These are phyloP conservation scores for Trigoniulus corallinus DNA, from an alignment of 1,140 invertebrate genomes.

Conservation along the genomic window DNA sequence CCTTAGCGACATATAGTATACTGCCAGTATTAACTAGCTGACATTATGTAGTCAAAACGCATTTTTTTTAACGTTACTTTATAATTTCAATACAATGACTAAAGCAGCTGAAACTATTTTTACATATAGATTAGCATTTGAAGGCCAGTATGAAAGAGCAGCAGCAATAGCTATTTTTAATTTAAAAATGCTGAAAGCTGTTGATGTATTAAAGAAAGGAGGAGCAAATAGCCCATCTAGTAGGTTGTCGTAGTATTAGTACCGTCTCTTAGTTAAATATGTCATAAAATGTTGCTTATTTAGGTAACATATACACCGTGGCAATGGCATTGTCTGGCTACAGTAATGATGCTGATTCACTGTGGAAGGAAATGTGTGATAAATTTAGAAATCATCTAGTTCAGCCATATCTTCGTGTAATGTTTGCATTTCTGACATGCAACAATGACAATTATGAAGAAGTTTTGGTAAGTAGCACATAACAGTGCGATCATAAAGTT, in stretches of 20 bases:
- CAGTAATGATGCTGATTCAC: conserved; percentile 56
- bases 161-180: conserved; percentile 82
- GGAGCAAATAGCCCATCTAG: conserved; percentile 5
- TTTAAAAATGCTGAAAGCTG: conserved; percentile 60
- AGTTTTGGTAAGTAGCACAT: conserved; percentile 47
- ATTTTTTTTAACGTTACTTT: conserved; percentile 1
- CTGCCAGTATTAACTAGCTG: no score
- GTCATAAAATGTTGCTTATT: conserved; percentile 24
- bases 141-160: conserved; percentile 49
- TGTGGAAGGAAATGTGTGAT: conserved; percentile 65
- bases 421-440: conserved; percentile 78
- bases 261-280: conserved; percentile 1
- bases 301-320: conserved; percentile 34
- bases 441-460: conserved; percentile 58
- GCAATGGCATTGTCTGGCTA: conserved; percentile 82
- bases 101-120: no score
- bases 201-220: conserved; percentile 62
- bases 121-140: conserved; percentile 29
- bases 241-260: conserved; percentile 21
- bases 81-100: conserved; percentile 9
- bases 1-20: no score
- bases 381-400: conserved; percentile 48
- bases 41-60: no score
- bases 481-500: conserved; percentile 1
- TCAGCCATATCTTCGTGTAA: conserved; percentile 76